Percentiles rank a stretch among this genome's conserved stretches.
Evolutionary conservation across 2,797 vertebrate species (phyloP).

Genomic region (Lophotriccus pileatus): DNA sequence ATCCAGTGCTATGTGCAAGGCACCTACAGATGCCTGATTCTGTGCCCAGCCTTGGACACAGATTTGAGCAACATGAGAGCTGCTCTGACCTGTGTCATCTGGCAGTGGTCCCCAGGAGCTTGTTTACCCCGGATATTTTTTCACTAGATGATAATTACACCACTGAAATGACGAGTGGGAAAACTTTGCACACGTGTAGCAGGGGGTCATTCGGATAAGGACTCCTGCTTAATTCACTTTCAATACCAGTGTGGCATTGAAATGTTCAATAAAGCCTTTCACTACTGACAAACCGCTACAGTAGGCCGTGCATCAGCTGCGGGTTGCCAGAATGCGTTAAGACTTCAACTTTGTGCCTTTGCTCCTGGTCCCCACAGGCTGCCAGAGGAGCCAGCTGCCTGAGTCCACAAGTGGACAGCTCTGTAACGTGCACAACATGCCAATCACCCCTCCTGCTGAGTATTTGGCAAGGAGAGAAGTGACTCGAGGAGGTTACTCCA

Average conservation of each 20-base stretch:
- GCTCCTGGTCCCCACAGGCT: background rate
- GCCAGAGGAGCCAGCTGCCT: background rate
- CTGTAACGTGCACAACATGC: rapidly evolving
- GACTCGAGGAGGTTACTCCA: background rate
- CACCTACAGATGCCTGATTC: background rate
- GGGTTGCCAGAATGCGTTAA: background rate
- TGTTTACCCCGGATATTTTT: conserved; percentile 25
- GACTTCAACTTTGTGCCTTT: background rate
- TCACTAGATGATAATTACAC: background rate
- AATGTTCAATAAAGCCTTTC: background rate
- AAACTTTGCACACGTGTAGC: background rate
- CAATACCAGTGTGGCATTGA: background rate
- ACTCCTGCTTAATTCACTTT: background rate
- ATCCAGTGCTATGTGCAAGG: background rate
- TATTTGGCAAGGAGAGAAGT: background rate
- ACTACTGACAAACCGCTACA: background rate
- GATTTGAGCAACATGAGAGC: conserved; percentile 18
- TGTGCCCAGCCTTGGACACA: background rate
- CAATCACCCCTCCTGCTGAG: background rate
- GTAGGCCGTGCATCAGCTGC: background rate
- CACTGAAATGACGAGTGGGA: background rate
- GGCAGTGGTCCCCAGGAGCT: background rate
- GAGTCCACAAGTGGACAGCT: background rate
- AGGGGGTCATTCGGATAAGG: background rate
- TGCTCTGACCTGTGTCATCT: conserved; percentile 17